phyloP scores from a whole-genome alignment of 1,140 invertebrate species.

The Diorhabda elongata region DNA sequence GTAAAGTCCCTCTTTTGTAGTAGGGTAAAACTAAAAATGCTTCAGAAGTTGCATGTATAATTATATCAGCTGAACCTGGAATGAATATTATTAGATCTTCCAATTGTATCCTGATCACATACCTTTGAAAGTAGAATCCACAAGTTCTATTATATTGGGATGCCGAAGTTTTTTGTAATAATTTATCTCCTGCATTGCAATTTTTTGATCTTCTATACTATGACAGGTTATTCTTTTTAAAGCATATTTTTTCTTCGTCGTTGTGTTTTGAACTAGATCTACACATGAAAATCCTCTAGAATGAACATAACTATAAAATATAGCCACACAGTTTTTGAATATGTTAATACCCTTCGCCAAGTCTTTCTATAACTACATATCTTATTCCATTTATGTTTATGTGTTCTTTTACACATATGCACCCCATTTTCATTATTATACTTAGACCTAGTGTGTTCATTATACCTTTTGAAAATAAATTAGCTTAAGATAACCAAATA shows the following conservation, averaged over 20 bases:
- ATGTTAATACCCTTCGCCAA: slow-evolving; percentile 69
- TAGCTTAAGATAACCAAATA: no score
- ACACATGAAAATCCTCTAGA: slow-evolving; percentile 81
- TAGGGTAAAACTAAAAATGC: slow-evolving; percentile 75
- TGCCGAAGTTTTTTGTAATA: slow-evolving; percentile 68
- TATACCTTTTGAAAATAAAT: not conserved
- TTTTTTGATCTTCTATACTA: slow-evolving; percentile 70
- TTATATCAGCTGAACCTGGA: slow-evolving; percentile 59
- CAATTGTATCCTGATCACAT: not conserved
- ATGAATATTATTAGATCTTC: slow-evolving; percentile 15
- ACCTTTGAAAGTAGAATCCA: slow-evolving; percentile 63
- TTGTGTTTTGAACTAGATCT: slow-evolving; percentile 69
- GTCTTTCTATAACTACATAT: slow-evolving; percentile 64
- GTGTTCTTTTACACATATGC: slow-evolving; percentile 72
- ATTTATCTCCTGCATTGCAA: slow-evolving; percentile 71
- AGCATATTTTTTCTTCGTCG: slow-evolving; percentile 69
- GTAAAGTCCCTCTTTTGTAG: slow-evolving; percentile 75
- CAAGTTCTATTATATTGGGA: slow-evolving; percentile 71
- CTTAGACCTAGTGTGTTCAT: slow-evolving; percentile 70
- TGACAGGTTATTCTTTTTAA: slow-evolving; percentile 80
- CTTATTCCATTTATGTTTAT: slow-evolving; percentile 65
- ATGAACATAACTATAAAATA: slow-evolving; percentile 4
- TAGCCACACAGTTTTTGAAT: slow-evolving; percentile 15
- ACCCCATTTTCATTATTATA: slow-evolving; percentile 72
- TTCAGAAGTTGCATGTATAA: slow-evolving; percentile 67